A percentile compares a stretch with the other conserved stretches of the same genome.
Conservation (phyloP, 23 tunicate species). For the Halocynthia roretzi region DNA sequence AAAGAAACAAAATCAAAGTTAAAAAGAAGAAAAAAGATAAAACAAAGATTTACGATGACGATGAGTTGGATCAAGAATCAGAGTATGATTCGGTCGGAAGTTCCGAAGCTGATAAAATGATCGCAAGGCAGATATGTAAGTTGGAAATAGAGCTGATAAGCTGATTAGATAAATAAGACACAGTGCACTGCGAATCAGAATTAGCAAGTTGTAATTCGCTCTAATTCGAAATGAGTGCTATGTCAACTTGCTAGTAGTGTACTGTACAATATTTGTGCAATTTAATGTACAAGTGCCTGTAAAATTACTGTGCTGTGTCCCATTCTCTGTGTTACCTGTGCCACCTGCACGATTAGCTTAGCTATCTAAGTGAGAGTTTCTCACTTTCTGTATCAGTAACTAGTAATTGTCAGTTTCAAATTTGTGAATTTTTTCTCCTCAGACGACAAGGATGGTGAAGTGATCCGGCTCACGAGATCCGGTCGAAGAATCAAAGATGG, state of each 20-base stretch:
- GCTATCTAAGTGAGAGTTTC: no score
- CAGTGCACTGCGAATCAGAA: no score
- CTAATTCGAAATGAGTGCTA: no score
- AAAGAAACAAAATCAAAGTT: slow-evolving; percentile 42
- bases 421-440: slow-evolving; percentile 2
- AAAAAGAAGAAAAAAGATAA: slow-evolving; percentile 35
- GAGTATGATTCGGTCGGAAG: slow-evolving; percentile 89
- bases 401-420: background rate
- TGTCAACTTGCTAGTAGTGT: no score
- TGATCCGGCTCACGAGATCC: slow-evolving; percentile 67
- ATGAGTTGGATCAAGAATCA: slow-evolving; percentile 79
- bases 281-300: background rate
- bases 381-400: no score
- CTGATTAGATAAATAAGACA: no score
- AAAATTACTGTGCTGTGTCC: no score
- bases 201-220: no score
- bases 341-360: no score
- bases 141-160: no score
- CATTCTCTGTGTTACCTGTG: no score
- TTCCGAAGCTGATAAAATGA: slow-evolving; percentile 61
- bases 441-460: slow-evolving; percentile 95
- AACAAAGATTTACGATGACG: slow-evolving; percentile 51
- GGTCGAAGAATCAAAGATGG: slow-evolving; percentile 93
- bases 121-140: slow-evolving; percentile 80
- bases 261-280: no score